phyloP scores from a whole-genome alignment of 2,797 vertebrate species.

The Diceros bicornis region DNA sequence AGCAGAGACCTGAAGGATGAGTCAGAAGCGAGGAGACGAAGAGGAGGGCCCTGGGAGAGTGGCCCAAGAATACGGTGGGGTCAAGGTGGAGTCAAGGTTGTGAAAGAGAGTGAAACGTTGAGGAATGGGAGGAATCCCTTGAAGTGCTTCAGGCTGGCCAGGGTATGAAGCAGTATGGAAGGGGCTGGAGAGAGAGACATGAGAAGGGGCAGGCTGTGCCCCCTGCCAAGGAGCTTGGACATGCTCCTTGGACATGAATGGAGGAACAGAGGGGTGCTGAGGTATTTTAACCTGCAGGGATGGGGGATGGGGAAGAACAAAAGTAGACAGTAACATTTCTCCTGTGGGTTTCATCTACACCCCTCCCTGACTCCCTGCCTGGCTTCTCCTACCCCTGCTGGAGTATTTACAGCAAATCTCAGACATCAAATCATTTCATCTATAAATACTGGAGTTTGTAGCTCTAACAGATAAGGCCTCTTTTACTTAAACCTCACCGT shows the following conservation, averaged over 20 bases:
- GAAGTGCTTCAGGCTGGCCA: neutral
- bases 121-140: neutral
- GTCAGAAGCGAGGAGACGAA: neutral
- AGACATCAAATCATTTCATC: neutral
- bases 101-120: neutral
- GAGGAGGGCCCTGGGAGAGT: neutral
- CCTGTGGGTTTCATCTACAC: neutral
- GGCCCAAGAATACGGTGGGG: neutral
- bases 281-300: neutral
- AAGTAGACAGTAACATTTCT: neutral
- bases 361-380: neutral
- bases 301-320: neutral
- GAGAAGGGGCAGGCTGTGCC: neutral
- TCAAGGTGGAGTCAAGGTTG: too few relatives aligned
- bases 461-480: neutral
- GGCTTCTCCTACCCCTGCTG: neutral
- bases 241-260: neutral
- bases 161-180: neutral
- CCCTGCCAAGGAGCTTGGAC: neutral
- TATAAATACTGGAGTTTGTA: neutral
- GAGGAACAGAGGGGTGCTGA: neutral
- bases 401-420: neutral
- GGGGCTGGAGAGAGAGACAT: rapidly evolving
- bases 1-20: neutral
- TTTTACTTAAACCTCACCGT: neutral